These are phyloP conservation scores for Hippocampus barbouri DNA, from an alignment of 2,113 vertebrate genomes.

Conservation along the genomic window DNA sequence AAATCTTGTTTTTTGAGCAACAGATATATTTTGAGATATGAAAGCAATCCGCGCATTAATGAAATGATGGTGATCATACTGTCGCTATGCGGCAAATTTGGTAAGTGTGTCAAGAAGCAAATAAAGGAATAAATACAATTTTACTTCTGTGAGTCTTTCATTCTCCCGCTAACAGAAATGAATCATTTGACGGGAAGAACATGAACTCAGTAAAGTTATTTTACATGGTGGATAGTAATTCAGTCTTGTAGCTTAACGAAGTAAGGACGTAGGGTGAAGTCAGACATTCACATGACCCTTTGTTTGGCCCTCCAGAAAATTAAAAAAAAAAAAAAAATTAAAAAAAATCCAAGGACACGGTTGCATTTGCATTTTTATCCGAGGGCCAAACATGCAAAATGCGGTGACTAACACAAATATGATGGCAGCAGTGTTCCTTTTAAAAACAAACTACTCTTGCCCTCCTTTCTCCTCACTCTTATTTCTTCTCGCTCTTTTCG, in stretches of 20 bases:
- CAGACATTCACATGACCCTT: slow-evolving; percentile 26
- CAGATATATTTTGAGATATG: no score
- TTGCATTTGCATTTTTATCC: slow-evolving; percentile 53
- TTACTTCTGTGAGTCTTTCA: neutral
- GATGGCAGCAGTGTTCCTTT: slow-evolving; percentile 32
- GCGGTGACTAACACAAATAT: slow-evolving; percentile 39
- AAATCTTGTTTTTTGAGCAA: no score
- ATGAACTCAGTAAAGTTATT: neutral
- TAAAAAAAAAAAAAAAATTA: slow-evolving; percentile 6
- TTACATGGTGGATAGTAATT: neutral
- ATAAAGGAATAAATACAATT: no score
- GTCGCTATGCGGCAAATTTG: no score
- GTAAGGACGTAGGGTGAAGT: slow-evolving; percentile 19
- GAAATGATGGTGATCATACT: no score
- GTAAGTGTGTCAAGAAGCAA: no score
- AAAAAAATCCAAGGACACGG: slow-evolving; percentile 41
- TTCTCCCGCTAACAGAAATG: neutral
- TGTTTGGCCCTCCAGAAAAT: slow-evolving; percentile 2
- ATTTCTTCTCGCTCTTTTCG: slow-evolving; percentile 16
- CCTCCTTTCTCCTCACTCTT: slow-evolving; percentile 21
- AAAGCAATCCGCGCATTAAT: no score
- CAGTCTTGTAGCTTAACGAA: neutral
- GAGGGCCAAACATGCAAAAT: slow-evolving; percentile 24
- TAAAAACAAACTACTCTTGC: slow-evolving; percentile 46
- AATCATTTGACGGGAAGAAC: neutral